Percentiles rank a stretch among this genome's conserved stretches.
phyloP scores from a whole-genome alignment of 2,888 invertebrate genomes.

The Calephelis perditalis region DNA sequence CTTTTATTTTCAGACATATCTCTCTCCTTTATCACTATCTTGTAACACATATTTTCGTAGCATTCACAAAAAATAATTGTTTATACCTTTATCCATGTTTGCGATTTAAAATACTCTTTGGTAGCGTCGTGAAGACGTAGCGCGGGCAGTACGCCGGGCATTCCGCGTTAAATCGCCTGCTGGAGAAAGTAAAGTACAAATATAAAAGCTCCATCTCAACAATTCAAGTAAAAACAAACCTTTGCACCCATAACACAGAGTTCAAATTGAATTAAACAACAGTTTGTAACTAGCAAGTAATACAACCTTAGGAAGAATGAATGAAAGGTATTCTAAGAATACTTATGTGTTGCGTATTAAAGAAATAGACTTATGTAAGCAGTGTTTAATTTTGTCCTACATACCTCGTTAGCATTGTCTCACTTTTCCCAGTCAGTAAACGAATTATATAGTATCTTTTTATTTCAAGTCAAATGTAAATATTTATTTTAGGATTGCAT shows the following conservation, averaged over 20 bases:
- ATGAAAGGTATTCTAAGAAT: conserved; percentile 19
- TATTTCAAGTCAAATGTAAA: no score
- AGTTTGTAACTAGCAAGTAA: conserved; percentile 30
- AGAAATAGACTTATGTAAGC: conserved; percentile 10
- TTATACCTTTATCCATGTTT: conserved; percentile 11
- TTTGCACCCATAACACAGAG: background rate
- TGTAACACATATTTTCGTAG: no score
- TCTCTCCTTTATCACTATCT: no score
- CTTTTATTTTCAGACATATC: no score
- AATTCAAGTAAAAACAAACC: conserved; percentile 19
- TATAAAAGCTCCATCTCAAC: conserved; percentile 29
- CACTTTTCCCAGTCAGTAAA: no score
- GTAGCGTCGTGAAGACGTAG: conserved; percentile 48
- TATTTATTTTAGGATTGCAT: no score
- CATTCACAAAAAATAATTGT: background rate
- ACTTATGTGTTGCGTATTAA: conserved; percentile 10
- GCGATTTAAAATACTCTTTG: conserved; percentile 3
- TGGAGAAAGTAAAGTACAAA: conserved; percentile 69
- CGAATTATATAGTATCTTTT: no score
- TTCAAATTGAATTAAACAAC: conserved; percentile 19
- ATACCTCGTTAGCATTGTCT: no score
- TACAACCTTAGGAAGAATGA: conserved; percentile 19
- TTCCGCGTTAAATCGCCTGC: conserved; percentile 62
- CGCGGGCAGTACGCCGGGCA: conserved; percentile 61
- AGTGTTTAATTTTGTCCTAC: conserved; percentile 1